Conservation (phyloP, 2,797 vertebrate genomes). For the Gadopsis bispinosus region DNA sequence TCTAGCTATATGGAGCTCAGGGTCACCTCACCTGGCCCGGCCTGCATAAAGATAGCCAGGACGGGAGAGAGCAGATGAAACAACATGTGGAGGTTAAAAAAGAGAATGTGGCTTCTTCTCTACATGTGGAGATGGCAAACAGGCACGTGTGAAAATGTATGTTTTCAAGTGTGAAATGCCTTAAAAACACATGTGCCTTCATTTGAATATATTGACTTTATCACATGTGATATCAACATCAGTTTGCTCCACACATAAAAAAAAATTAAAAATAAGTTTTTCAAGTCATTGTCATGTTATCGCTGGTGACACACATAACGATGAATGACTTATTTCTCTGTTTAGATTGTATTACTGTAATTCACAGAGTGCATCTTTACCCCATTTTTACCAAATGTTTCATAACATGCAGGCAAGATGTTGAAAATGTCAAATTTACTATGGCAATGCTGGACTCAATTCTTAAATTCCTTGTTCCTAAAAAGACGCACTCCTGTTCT, state of each 20-base stretch:
- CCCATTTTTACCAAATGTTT: neutral
- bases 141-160: neutral
- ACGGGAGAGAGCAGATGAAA: slow-evolving; percentile 50
- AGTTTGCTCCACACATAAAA: neutral
- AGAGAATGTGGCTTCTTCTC: slow-evolving; percentile 24
- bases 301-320: neutral
- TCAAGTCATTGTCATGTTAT: neutral
- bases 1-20: slow-evolving; percentile 17
- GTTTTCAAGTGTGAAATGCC: neutral
- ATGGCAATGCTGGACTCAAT: neutral
- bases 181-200: neutral
- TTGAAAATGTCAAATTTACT: slow-evolving; percentile 5
- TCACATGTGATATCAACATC: neutral
- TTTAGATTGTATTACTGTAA: neutral
- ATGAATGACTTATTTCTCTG: neutral
- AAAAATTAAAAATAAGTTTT: neutral
- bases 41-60: slow-evolving; percentile 20
- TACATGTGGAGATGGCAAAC: neutral
- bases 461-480: neutral
- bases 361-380: neutral
- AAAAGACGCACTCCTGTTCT: neutral
- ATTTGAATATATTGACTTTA: neutral
- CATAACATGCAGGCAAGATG: neutral
- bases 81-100: slow-evolving; percentile 37
- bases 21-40: slow-evolving; percentile 39